phyloP scores from a whole-genome alignment of 53 echinoderm and acorn worm species.

The Luidia sarsii region DNA sequence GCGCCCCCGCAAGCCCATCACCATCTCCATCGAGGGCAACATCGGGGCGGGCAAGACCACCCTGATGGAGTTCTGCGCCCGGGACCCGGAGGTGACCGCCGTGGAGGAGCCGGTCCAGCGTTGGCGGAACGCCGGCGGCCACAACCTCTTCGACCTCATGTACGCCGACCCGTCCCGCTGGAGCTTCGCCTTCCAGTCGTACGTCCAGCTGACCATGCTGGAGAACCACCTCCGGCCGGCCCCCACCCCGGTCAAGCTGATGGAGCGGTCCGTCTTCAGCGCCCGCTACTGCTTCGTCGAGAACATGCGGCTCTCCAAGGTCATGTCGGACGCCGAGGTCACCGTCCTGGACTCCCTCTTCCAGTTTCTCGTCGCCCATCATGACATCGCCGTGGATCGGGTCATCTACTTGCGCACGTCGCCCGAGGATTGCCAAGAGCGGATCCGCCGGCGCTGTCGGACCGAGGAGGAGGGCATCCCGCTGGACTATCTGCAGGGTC shows the following conservation, averaged over 20 bases:
- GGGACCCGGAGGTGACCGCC: conserved; percentile 57
- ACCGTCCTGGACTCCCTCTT: conserved; percentile 80
- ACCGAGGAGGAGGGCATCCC: conserved; percentile 80
- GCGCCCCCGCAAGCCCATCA: background rate
- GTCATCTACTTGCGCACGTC: conserved; percentile 81
- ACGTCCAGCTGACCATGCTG: conserved; percentile 91
- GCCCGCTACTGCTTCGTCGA: conserved; percentile 97
- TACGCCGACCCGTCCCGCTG: conserved; percentile 79
- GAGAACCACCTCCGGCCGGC: conserved; percentile 59
- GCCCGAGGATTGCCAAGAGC: conserved; percentile 75
- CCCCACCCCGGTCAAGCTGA: conserved; percentile 69
- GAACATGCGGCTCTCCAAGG: conserved; percentile 64
- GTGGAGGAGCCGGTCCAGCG: conserved; percentile 76
- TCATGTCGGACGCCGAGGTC: conserved; percentile 79
- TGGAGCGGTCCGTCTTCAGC: conserved; percentile 88
- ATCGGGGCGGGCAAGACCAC: conserved; percentile 83
- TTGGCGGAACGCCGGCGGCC: conserved; percentile 74
- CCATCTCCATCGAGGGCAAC: conserved; percentile 80
- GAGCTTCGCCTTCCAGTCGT: conserved; percentile 96
- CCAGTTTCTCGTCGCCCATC: conserved; percentile 65
- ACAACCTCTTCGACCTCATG: conserved; percentile 82
- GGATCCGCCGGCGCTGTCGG: conserved; percentile 68
- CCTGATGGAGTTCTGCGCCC: conserved; percentile 63
- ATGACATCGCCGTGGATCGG: conserved; percentile 63
- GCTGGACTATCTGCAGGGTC: conserved; percentile 64